Evolutionary conservation across 2,797 vertebrate species (phyloP).

Genomic region (Pitangus sulphuratus): DNA sequence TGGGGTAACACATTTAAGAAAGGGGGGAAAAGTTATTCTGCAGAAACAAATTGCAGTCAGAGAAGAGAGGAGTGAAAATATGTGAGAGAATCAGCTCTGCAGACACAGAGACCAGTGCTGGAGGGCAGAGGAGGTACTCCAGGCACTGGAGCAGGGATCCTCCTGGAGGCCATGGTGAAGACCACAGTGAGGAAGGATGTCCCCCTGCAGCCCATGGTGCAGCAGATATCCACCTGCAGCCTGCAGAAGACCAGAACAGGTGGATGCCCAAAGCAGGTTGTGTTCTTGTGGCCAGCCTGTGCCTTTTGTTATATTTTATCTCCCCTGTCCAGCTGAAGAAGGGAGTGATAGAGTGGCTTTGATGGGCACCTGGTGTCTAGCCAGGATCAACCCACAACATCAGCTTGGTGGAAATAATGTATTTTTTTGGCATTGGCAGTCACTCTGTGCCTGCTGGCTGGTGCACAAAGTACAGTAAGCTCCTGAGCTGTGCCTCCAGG

Average conservation of each 20-base stretch:
- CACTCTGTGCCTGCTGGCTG: background rate
- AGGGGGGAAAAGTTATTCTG: rapidly evolving
- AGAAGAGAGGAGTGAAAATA: background rate
- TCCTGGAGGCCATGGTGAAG: background rate
- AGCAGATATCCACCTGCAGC: background rate
- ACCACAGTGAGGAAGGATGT: background rate
- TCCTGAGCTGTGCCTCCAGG: background rate
- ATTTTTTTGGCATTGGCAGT: background rate
- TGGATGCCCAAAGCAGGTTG: background rate
- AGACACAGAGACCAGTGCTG: background rate
- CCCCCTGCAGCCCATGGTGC: background rate
- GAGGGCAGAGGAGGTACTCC: background rate
- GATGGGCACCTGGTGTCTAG: background rate
- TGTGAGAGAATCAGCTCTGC: background rate
- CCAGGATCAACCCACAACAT: background rate
- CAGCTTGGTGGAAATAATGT: background rate
- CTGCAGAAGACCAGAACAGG: background rate
- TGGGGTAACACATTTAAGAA: background rate
- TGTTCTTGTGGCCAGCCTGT: background rate
- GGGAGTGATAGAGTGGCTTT: background rate
- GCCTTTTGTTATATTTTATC: background rate
- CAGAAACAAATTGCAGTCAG: background rate
- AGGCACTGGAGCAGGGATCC: background rate
- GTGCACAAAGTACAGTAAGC: background rate
- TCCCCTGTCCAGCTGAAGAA: background rate